A percentile compares a stretch with the other conserved stretches of the same genome.
phyloP scores from a whole-genome alignment of 2,113 vertebrate genomes.

The Misgurnus anguillicaudatus region DNA sequence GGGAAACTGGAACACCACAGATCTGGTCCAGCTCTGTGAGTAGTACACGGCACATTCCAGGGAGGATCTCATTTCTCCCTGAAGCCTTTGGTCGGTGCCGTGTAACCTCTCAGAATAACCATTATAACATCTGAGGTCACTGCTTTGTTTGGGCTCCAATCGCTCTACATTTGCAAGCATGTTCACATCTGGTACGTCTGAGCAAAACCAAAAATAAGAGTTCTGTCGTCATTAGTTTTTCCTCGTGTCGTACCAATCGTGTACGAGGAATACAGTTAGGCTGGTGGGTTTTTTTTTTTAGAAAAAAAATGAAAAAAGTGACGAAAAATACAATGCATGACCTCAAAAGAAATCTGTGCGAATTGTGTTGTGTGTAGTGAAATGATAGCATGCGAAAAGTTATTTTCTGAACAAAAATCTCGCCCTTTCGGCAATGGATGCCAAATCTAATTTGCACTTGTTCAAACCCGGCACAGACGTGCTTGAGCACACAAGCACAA shows the following conservation, averaged over 20 bases:
- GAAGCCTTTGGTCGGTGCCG: not conserved
- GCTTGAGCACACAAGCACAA: not conserved
- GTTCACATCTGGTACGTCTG: not conserved
- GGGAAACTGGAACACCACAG: constrained; percentile 42
- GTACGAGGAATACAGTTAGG: not conserved
- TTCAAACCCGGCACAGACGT: not conserved
- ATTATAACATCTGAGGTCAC: not conserved
- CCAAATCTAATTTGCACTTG: too few species aligned
- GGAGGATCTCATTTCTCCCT: constrained; percentile 14
- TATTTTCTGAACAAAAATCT: not conserved
- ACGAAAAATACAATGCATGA: too few species aligned
- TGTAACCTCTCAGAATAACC: not conserved
- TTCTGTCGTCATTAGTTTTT: not conserved
- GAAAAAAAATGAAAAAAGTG: not conserved
- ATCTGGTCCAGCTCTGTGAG: constrained; percentile 30
- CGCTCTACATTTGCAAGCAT: not conserved
- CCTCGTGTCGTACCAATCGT: not conserved
- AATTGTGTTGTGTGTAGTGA: too few species aligned
- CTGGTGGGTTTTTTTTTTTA: not conserved
- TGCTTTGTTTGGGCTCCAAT: not conserved
- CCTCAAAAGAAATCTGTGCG: too few species aligned
- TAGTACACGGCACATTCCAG: constrained; percentile 37
- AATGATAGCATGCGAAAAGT: too few species aligned
- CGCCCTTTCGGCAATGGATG: too few species aligned
- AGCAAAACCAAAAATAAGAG: not conserved